Percentiles rank a stretch among this genome's conserved stretches.
These are phyloP conservation scores for Conops quadrifasciatus DNA, from an alignment of 2,888 invertebrate species.

Conservation along the genomic window DNA sequence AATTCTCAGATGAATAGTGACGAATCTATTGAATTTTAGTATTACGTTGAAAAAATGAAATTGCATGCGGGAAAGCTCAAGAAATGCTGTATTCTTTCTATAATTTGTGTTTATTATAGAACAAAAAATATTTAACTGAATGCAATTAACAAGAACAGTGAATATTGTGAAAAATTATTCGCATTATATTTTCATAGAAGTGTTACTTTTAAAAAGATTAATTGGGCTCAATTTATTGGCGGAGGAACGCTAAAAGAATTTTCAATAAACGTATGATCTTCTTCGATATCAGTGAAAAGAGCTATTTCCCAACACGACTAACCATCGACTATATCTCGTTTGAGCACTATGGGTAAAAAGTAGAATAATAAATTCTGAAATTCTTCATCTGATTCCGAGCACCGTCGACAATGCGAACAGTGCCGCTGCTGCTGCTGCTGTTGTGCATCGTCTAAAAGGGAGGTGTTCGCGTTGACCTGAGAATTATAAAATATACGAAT, in stretches of 20 bases:
- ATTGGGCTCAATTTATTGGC: background rate
- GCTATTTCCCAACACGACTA: conserved; percentile 16
- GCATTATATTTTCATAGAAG: background rate
- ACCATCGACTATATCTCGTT: conserved; percentile 19
- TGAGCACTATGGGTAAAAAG: conserved; percentile 14
- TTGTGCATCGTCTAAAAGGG: conserved; percentile 46
- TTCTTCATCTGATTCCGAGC: conserved; percentile 18
- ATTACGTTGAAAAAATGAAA: no score
- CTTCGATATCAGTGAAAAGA: conserved; percentile 14
- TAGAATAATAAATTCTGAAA: conserved; percentile 16
- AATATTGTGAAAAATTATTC: background rate
- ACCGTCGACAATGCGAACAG: conserved; percentile 12
- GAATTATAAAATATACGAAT: conserved; percentile 48
- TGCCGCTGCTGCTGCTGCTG: conserved; percentile 39
- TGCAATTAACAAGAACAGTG: background rate
- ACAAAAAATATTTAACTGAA: no score
- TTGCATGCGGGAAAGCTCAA: background rate
- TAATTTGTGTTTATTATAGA: no score
- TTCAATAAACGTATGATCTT: conserved; percentile 3
- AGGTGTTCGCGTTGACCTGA: conserved; percentile 52
- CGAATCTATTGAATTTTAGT: conserved; percentile 10
- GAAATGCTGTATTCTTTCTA: no score
- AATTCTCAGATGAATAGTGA: conserved; percentile 32
- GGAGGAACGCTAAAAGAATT: conserved; percentile 21
- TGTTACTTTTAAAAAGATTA: background rate